These are phyloP conservation scores for Tenualosa ilisha DNA, from an alignment of 2,797 vertebrate species.

Conservation along the genomic window DNA sequence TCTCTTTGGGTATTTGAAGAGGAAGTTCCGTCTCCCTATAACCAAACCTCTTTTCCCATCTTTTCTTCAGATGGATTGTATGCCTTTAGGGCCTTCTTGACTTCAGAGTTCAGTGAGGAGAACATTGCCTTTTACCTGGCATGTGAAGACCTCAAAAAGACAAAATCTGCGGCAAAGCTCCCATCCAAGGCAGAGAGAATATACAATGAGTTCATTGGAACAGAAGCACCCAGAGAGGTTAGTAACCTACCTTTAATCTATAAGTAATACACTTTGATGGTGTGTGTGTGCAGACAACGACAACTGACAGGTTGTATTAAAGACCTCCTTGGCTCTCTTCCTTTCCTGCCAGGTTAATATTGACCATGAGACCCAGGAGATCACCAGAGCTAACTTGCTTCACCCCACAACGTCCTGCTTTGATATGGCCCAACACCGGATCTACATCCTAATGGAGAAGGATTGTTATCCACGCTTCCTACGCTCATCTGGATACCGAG, in stretches of 20 bases:
- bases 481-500: constrained; percentile 69
- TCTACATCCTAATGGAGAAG: constrained; percentile 82
- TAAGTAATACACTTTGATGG: not conserved
- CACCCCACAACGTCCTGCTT: constrained; percentile 67
- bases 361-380: constrained; percentile 78
- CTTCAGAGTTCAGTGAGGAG: constrained; percentile 96
- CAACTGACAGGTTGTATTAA: constrained; percentile 24
- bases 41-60: constrained; percentile 10
- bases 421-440: constrained; percentile 73
- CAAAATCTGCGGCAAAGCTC: constrained; percentile 81
- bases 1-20: not conserved
- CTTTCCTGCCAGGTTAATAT: constrained; percentile 71
- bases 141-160: constrained; percentile 91
- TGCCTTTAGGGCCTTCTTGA: constrained; percentile 90
- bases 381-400: constrained; percentile 75
- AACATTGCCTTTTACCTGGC: constrained; percentile 97
- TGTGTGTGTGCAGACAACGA: not conserved
- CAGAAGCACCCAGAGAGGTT: constrained; percentile 93
- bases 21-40: not conserved
- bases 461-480: constrained; percentile 81
- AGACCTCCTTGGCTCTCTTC: constrained; percentile 3
- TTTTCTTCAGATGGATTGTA: constrained; percentile 83
- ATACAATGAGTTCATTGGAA: constrained; percentile 90
- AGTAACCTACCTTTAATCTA: constrained; percentile 27
- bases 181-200: constrained; percentile 88